Percentiles rank a stretch among this genome's conserved stretches.
Conservation (phyloP, 2,797 vertebrate species). For the Poeciliopsis turneri region DNA sequence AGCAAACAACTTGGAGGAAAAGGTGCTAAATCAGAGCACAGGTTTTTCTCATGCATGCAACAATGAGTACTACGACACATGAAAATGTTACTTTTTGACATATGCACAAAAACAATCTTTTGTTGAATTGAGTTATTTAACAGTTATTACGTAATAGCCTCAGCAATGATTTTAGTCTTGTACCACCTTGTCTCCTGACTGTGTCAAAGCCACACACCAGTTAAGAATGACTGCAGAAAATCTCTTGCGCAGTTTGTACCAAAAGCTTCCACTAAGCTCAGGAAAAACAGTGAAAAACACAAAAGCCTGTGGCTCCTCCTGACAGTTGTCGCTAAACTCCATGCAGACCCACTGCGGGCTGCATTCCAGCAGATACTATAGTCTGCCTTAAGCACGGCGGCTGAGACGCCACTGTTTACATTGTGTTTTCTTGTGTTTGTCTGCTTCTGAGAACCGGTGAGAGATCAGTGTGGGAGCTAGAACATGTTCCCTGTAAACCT, state of each 20-base stretch:
- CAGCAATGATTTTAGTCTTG: constrained; percentile 28
- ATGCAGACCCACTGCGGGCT: constrained; percentile 12
- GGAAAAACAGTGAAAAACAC: constrained; percentile 53
- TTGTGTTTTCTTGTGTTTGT: constrained; percentile 10
- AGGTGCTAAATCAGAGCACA: constrained; percentile 30
- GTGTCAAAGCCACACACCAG: constrained; percentile 34
- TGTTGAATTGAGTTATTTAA: background rate
- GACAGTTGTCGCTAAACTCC: constrained; percentile 48
- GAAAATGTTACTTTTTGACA: background rate
- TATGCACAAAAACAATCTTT: background rate
- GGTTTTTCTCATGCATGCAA: constrained; percentile 2
- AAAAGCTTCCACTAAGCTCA: constrained; percentile 55
- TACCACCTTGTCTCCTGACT: constrained; percentile 7
- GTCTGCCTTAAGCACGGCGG: constrained; percentile 38
- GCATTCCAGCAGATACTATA: constrained; percentile 48
- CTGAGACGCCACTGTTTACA: constrained; percentile 31
- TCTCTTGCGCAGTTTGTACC: constrained; percentile 59
- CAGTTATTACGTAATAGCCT: constrained; percentile 41
- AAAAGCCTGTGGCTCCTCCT: constrained; percentile 61
- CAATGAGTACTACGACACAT: background rate
- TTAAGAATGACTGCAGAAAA: constrained; percentile 41
- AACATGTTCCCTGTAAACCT: constrained; percentile 57
- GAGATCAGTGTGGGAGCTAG: constrained; percentile 47
- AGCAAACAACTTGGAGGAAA: constrained; percentile 53
- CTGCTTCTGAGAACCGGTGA: constrained; percentile 54